Conservation (phyloP, 1,140 invertebrate species). For the Pomacea maculata region DNA sequence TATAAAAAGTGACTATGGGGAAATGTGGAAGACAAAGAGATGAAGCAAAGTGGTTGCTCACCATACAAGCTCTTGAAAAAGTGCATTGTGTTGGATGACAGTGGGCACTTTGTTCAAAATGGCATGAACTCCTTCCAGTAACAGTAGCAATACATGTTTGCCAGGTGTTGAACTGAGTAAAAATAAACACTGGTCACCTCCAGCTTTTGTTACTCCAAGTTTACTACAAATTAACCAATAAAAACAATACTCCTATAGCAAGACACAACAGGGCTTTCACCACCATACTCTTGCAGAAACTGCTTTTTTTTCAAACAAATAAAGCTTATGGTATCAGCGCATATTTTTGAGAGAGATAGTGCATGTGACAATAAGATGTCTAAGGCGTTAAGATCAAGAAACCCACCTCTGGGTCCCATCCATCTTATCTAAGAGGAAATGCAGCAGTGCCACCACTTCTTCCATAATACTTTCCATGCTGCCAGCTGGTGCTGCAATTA, state of each 20-base stretch:
- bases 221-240: not conserved
- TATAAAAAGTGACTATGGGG: too few relatives aligned
- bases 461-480: conserved; percentile 59
- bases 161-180: conserved; percentile 68
- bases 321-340: not conserved
- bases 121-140: conserved; percentile 86
- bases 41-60: conserved; percentile 32
- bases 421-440: conserved; percentile 86
- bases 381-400: not conserved
- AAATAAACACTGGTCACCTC: conserved; percentile 19
- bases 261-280: not conserved
- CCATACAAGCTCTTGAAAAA: conserved; percentile 64
- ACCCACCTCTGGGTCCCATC: conserved; percentile 81
- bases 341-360: too few relatives aligned
- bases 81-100: conserved; percentile 39
- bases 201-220: not conserved
- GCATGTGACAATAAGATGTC: too few relatives aligned
- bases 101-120: conserved; percentile 77
- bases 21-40: too few relatives aligned
- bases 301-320: not conserved
- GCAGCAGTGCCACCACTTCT: conserved; percentile 88
- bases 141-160: conserved; percentile 70
- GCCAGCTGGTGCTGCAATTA: conserved; percentile 4
- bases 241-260: not conserved
- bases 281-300: not conserved